A percentile compares a stretch with the other conserved stretches of the same genome.
Evolutionary conservation across 2,888 invertebrate species (phyloP).

Genomic region (Caenorhabditis sp.): DNA sequence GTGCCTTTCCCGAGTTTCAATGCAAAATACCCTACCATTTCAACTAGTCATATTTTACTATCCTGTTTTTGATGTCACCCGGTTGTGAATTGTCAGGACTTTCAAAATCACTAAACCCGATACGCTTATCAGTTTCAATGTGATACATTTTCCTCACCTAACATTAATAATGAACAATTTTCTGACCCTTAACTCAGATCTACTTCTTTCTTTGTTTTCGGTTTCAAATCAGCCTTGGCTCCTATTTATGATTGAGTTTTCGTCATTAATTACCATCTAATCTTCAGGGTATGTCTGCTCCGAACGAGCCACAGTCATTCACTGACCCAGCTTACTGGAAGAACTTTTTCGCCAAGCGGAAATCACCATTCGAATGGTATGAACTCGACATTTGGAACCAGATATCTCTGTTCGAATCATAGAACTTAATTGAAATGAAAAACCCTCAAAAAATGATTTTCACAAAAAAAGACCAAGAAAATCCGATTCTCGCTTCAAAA

Average conservation of each 20-base stretch:
- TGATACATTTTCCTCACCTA: constrained; percentile 13
- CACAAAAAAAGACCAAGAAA: too few species aligned
- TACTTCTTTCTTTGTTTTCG: neutral
- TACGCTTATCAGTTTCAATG: constrained; percentile 22
- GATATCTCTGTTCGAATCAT: too few species aligned
- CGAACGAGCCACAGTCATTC: constrained; percentile 70
- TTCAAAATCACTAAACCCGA: constrained; percentile 14
- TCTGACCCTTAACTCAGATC: neutral
- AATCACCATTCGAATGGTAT: constrained; percentile 82
- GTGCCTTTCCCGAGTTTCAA: constrained; percentile 30
- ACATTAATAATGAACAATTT: constrained; percentile 23
- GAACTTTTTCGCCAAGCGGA: constrained; percentile 78
- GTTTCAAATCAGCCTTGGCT: neutral
- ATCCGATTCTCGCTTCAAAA: too few species aligned
- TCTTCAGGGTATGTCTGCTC: constrained; percentile 44
- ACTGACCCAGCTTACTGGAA: constrained; percentile 81
- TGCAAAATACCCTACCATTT: constrained; percentile 4
- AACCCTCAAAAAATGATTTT: too few species aligned
- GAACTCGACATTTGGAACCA: too few species aligned
- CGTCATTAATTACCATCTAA: neutral
- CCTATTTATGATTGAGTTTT: neutral
- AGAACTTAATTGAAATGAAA: too few species aligned
- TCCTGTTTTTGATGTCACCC: constrained; percentile 6
- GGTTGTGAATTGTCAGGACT: constrained; percentile 31
- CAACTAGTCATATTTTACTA: constrained; percentile 14